Evolutionary conservation across 2,888 invertebrate species (phyloP), one percentile per base, ranked within the genome.

Genomic region (Hypselothyrea guttata): DNA sequence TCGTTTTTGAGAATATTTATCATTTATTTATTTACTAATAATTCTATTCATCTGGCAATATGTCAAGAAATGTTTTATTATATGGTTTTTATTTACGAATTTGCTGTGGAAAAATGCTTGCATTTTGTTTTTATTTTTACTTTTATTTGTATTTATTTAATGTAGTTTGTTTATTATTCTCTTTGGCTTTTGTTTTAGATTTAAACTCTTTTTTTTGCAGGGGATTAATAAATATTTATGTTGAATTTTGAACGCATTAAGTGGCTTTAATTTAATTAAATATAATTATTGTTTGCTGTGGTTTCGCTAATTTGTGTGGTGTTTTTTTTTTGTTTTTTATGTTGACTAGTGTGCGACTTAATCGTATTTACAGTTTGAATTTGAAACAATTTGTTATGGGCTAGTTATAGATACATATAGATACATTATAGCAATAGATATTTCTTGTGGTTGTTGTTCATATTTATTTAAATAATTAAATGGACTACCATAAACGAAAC

Each of bases 281-380:
- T 78, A 78, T 49, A 54, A 68, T 77, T 71, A 62, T 57, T 62
- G 64, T 75, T 82, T 81, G 61, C 54, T 82, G 59, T 67, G 61
- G 55, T 62, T 22, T 22, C 22, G 2, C 22, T 22, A 22, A 22
- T 5, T 22, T n/a, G n/a, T n/a, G n/a, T n/a, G n/a, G n/a, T n/a
- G n/a, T n/a, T n/a, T 58, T 69, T 62, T 57, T 11, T 41, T 34
- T 41, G 11, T 31, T 44, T 38, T 47, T 58, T 56, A 5, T 22
- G 22, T 67, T 81, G 81, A 81, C 81, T 81, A 81, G 81, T 81
- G 81, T 79, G 79, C 79, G 73, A 85, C 84, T 75, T 79, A 85
- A 85, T 22, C 22, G 22, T 65, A 67, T 48, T 78, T 85, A 84
- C 38, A 38, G 18, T 86, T 73, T 83, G 83, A 79, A 75, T 71